Base-by-base conservation (phyloP, 2,888 invertebrate species). In the Stenolophus ochropezus region DNA sequence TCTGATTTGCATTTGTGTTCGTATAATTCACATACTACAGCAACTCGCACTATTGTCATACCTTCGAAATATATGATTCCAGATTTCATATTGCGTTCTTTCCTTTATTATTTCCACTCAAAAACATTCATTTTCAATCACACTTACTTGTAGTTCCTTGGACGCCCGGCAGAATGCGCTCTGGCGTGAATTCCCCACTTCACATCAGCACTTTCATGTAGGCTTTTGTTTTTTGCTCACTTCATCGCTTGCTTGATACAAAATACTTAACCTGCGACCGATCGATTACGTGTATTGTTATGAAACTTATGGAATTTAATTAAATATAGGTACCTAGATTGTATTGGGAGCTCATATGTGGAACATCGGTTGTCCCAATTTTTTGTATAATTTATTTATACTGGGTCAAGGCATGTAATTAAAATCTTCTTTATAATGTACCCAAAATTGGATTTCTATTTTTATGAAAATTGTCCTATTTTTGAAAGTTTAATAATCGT, bases 101-200 rank as follows among this genome's bases (percentile, higher is more conserved):
- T 73, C 18, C 47, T 73, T 11, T 27, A 75, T 49, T 74, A 27
- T 75, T 75, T 76, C 76, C 33, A 33, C 58, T 76, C 58, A 23
- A 56, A 53, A 27, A 53, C 75, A 76, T 56, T 33, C 58, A 76
- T 58, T 76, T 58, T 56, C 76, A 76, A 76, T 76, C 76, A 76
- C 58, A 33, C 56, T 76, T 76, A 51, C 16, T 11, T 23, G 33
- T 71, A 18, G 5, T 71, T 6, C 42, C 4, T 75, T 53, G 14
- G 53, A 14, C 33, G 65, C 18, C 11, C 65, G 27, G 2, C 65
- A 69, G 16, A 27, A 69, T 69, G 27, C 3, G 18, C 18, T 33
- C 33, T 11, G 33, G 18, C 18, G 33, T 69, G 33, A 33, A 69
- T 33, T 69, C 33, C 18, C 33, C 65, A 33, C 20, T 69, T 27